These are phyloP conservation scores for Salmo trutta DNA, from an alignment of 2,797 vertebrate species.

Conservation along the genomic window DNA sequence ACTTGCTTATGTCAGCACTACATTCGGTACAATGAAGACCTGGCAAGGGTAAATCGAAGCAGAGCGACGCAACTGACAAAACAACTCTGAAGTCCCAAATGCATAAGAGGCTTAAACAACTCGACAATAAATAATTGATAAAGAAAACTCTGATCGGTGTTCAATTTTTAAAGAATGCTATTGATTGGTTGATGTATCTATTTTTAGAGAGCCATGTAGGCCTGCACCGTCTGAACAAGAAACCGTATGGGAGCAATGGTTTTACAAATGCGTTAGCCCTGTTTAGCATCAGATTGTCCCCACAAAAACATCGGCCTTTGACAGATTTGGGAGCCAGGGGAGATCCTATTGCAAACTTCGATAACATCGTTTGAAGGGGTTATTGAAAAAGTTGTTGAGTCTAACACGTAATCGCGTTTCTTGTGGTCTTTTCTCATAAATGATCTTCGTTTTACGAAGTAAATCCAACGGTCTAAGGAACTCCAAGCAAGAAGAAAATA, in stretches of 20 bases:
- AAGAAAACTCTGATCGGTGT: not conserved
- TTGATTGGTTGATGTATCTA: not conserved
- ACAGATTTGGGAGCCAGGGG: constrained; percentile 8
- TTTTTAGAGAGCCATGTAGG: no score
- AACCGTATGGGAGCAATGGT: no score
- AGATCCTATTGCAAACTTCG: constrained; percentile 16
- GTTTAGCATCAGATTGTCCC: no score
- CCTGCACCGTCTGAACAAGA: no score
- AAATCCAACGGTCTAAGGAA: constrained; percentile 54
- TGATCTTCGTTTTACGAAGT: constrained; percentile 56
- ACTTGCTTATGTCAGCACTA: not conserved
- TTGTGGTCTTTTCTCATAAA: constrained; percentile 53
- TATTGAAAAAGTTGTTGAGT: constrained; percentile 49
- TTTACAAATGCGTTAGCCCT: no score
- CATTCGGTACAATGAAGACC: not conserved
- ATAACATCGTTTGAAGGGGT: constrained; percentile 45
- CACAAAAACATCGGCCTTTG: not conserved
- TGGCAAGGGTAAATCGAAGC: not conserved
- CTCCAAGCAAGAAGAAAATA: constrained; percentile 47
- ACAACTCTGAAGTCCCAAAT: not conserved
- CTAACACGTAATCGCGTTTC: constrained; percentile 52
- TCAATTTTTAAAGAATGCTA: not conserved
- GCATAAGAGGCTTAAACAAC: not conserved
- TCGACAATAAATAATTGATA: not conserved
- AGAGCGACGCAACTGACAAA: not conserved